A percentile compares a stretch with the other conserved stretches of the same genome.
These are phyloP conservation scores for Tragelaphus imberbis DNA, from an alignment of 2,113 vertebrate genomes.

Conservation along the genomic window DNA sequence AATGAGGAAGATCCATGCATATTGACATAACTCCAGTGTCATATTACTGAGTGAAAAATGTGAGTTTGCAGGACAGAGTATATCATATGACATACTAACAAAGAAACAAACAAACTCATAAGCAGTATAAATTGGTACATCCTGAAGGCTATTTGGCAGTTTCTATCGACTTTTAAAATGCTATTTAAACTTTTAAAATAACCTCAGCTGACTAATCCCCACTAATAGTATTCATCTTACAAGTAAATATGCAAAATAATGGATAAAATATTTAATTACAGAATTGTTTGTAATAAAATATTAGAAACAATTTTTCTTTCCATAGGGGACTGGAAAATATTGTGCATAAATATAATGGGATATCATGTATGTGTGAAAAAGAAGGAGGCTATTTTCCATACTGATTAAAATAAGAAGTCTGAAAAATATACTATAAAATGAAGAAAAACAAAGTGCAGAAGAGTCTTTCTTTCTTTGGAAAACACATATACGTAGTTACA, in stretches of 20 bases:
- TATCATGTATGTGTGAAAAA: background rate
- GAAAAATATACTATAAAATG: background rate
- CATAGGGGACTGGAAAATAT: background rate
- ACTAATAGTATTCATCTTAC: background rate
- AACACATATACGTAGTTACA: background rate
- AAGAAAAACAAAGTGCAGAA: background rate
- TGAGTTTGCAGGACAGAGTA: background rate
- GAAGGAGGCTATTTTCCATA: background rate
- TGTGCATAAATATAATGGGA: background rate
- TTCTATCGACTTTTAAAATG: background rate
- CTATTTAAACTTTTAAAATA: conserved; percentile 32
- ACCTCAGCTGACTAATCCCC: background rate
- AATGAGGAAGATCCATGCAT: background rate
- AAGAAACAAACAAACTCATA: background rate
- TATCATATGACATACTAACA: background rate
- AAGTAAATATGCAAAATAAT: background rate
- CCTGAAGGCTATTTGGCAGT: background rate
- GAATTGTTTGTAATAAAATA: background rate
- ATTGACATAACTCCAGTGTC: background rate
- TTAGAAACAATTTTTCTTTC: background rate
- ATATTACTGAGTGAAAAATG: background rate
- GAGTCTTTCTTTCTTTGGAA: background rate
- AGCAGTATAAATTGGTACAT: background rate
- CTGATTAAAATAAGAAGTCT: background rate
- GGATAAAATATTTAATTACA: background rate